phyloP scores from a whole-genome alignment of 1,140 invertebrate species.

The Bombus superbus region DNA sequence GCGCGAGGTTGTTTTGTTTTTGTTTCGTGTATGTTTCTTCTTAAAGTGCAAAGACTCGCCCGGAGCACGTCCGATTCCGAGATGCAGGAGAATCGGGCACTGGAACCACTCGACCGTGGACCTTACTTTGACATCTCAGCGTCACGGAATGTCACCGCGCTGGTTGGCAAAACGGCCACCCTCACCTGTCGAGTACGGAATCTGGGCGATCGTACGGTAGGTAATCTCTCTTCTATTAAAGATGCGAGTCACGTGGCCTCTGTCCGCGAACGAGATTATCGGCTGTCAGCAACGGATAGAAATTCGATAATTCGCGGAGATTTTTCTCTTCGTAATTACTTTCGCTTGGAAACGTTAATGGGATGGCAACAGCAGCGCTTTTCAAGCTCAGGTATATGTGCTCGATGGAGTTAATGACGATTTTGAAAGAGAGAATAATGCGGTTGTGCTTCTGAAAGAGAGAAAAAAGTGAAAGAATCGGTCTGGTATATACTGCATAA shows the following conservation, averaged over 20 bases:
- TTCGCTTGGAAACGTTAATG: neutral
- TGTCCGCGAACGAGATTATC: conserved; percentile 1
- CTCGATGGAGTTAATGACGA: too few relatives aligned
- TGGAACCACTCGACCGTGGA: conserved; percentile 83
- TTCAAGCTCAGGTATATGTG: neutral
- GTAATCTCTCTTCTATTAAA: neutral
- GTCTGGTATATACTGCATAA: neutral
- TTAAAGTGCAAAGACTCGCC: conserved; percentile 74
- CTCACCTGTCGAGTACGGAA: conserved; percentile 91
- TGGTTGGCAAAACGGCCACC: conserved; percentile 90
- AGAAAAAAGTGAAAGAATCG: neutral
- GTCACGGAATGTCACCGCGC: conserved; percentile 91
- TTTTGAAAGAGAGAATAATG: neutral
- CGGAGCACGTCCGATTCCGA: conserved; percentile 76
- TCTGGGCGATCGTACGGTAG: conserved; percentile 91
- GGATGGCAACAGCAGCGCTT: too few relatives aligned
- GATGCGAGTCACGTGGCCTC: neutral
- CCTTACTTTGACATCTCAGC: conserved; percentile 89
- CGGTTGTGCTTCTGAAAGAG: neutral
- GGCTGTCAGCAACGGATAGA: neutral
- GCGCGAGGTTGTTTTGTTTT: neutral
- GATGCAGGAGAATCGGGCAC: conserved; percentile 72
- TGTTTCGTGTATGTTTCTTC: conserved; percentile 26
- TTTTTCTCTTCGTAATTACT: neutral
- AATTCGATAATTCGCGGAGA: neutral